Base-by-base conservation (phyloP, 1,140 invertebrate genomes). In the Conus betulinus region DNA sequence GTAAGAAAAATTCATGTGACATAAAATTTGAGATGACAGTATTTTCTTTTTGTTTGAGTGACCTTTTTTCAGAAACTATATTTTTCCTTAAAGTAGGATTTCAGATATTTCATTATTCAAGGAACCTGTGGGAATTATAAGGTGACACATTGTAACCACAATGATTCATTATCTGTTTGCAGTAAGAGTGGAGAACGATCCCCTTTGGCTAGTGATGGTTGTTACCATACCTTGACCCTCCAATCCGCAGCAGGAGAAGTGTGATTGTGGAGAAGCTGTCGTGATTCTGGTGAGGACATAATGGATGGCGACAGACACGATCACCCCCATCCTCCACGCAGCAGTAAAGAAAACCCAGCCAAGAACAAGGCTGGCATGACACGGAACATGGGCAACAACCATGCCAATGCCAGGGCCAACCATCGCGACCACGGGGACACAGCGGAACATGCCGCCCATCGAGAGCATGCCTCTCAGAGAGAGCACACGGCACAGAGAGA, bases 251-350 rank as follows among this genome's bases (percentile, higher is more conserved):
- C 10, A 51, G 25, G 39, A 39, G 27, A 20, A 74, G 20, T 74
- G 71, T n/a, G 71, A 74, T 20, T 78, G 63, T 51, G 52, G 52
- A 74, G 63, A 8, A 11, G 17, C 60, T 71, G 60, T 20, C 52
- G 57, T 84, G 83, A 39, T 5, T 74, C 23, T 27, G n/a, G 6
- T 51, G 27, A 74, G 84, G 74, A 86, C 85, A 78, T n/a, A 23
- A 87, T 87, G 85, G 85, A 87, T 86, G 85, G 85, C 71, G 85
- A 87, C 85, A 78, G 85, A 78, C 85, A 87, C 17, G 85, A 87
- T n/a, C 39, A 87, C 85, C 53, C 85, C 71, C 84, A 85, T 57
- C 67, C 53, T 74, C 39, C 71, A 11, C 85, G 39, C 53, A 71
- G 71, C 53, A 53, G n/a, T 27, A 87, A 87, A 87, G 85, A 87